Evolutionary conservation across 2,113 vertebrate species (phyloP), one percentile per base, ranked within the genome.

Genomic region (Peucedramus taeniatus): DNA sequence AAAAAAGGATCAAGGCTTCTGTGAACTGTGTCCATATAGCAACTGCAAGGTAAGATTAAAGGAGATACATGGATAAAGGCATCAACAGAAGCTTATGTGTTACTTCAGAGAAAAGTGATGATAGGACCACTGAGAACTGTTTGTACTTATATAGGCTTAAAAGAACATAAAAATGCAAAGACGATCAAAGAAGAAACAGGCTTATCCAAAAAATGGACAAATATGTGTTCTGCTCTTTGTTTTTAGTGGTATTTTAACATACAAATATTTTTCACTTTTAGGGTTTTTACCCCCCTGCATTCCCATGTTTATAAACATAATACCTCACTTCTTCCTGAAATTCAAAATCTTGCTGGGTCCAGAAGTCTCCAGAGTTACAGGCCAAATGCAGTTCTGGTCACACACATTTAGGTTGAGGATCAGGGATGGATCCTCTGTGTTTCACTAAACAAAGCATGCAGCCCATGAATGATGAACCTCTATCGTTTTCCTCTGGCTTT

Each of bases 271-370:
- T 80, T 77, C 3, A 37, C 28, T 76, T 64, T 77, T 31, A 56
- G 18, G 1, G 7, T 14, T 44, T 47, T 44, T 54, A 11, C 3
- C 1, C 1, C 2, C 4, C 10, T 0, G 1, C 59, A 35, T 66
- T 63, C 35, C 33, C 54, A 45, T 26, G 30, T 60, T 74, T 87
- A 69, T 63, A 65, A 81, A n/a, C 14, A 54, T 56, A 66, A 71
- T 57, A 68, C 23, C 22, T 71, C 51, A 5, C 2, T 60, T 89
- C 13, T 49, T 87, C 27, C 51, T 51, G 60, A 78, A 81, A 93
- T 88, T 78, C 28, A 76, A 77, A 95, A 56, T 15, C 27, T 51
- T 71, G 26, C 14, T 26, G 12, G 14, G 49, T 59, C 31, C 72
- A 54, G 57, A 87, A 70, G 3, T 47, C 45, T 83, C 39, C 45